Conservation (phyloP, 1,140 invertebrate species). For the Bombus consobrinus region DNA sequence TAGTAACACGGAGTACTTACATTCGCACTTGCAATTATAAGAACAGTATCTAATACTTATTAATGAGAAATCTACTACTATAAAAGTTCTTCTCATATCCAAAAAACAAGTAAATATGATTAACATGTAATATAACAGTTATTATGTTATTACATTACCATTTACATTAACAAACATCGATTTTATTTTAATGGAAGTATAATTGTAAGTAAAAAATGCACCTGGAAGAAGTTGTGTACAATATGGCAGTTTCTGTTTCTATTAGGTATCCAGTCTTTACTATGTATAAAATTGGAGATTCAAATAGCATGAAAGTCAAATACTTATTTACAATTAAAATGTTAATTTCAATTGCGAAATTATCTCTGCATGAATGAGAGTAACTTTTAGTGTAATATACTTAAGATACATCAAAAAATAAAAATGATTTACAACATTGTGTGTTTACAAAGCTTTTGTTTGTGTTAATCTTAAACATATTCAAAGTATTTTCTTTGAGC, state of each 20-base stretch:
- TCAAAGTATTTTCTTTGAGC: neutral
- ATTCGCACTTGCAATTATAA: slow-evolving; percentile 35
- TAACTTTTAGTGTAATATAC: neutral
- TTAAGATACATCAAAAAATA: neutral
- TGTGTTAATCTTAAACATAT: neutral
- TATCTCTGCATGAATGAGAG: neutral
- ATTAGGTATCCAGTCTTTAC: slow-evolving; percentile 38
- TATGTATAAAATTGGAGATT: neutral
- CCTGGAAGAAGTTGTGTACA: slow-evolving; percentile 12
- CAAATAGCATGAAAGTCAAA: slow-evolving; percentile 13
- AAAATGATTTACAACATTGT: neutral
- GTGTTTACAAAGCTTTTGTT: neutral
- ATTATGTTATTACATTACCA: slow-evolving; percentile 27
- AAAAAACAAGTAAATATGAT: slow-evolving; percentile 40
- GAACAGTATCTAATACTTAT: slow-evolving; percentile 30
- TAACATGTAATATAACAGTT: slow-evolving; percentile 26
- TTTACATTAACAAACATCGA: slow-evolving; percentile 11
- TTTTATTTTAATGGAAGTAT: slow-evolving; percentile 12
- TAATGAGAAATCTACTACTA: slow-evolving; percentile 23
- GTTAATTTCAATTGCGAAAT: neutral
- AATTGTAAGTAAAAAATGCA: slow-evolving; percentile 27
- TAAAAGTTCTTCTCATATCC: slow-evolving; percentile 12
- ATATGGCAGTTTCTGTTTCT: slow-evolving; percentile 45
- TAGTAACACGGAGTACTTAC: slow-evolving; percentile 21
- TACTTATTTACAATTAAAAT: slow-evolving; percentile 6